These are phyloP conservation scores for Dermatemys mawii DNA, from an alignment of 2,113 vertebrate species.

Conservation along the genomic window DNA sequence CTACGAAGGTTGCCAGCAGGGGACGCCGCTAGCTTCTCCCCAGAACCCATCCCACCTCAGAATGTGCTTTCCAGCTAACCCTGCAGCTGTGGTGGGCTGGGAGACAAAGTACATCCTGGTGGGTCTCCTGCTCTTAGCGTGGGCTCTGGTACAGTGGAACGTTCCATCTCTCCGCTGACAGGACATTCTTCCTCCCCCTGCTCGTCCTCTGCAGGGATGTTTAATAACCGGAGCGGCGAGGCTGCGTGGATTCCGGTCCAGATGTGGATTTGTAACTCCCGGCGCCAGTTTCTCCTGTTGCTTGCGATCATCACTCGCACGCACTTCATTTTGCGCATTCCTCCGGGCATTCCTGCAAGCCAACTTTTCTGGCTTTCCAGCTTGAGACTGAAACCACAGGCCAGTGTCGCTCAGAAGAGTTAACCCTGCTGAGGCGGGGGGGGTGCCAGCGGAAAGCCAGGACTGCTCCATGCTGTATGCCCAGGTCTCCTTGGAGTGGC, in stretches of 20 bases:
- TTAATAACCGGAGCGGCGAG: background rate
- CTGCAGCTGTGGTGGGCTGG: background rate
- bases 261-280: background rate
- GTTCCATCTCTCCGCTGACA: background rate
- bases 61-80: fast-evolving
- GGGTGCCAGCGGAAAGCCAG: fast-evolving
- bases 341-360: background rate
- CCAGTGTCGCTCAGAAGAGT: background rate
- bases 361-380: background rate
- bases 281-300: background rate
- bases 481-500: background rate
- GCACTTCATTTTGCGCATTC: background rate
- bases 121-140: background rate
- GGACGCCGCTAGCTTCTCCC: background rate
- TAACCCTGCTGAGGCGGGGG: fast-evolving
- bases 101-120: background rate
- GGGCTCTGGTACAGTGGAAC: background rate
- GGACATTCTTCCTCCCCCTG: background rate
- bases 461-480: background rate
- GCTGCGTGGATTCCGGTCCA: background rate
- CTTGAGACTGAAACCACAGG: fast-evolving
- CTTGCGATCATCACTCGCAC: background rate
- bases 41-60: background rate
- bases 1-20: background rate
- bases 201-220: background rate